Percentiles rank a stretch among this genome's conserved stretches.
phyloP scores from a whole-genome alignment of 2,888 invertebrate genomes.

The Hirtodrosophila trivittata region DNA sequence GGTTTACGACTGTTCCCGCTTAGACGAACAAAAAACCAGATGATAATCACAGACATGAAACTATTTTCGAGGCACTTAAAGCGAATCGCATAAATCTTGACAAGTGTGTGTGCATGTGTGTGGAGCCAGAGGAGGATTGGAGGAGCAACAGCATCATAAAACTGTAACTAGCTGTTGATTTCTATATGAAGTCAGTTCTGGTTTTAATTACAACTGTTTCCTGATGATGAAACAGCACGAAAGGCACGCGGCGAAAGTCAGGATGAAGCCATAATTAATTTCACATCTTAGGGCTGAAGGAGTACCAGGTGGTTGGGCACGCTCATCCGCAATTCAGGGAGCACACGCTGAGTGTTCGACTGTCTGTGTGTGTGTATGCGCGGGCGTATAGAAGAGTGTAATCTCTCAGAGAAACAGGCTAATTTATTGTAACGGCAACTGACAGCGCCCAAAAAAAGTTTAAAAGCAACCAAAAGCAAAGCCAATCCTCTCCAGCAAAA shows the following conservation, averaged over 20 bases:
- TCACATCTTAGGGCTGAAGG: conserved; percentile 18
- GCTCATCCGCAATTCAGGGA: no score
- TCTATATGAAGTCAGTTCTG: conserved; percentile 22
- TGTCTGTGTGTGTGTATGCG: conserved; percentile 23
- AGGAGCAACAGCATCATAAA: conserved; percentile 50
- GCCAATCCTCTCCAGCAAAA: conserved; percentile 19
- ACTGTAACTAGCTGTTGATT: conserved; percentile 51
- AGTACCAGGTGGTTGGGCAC: not conserved
- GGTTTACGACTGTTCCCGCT: conserved; percentile 20
- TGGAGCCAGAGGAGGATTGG: not conserved
- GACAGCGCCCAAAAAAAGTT: conserved; percentile 36
- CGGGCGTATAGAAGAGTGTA: conserved; percentile 34
- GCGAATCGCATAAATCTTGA: conserved; percentile 63
- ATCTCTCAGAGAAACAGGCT: conserved; percentile 58
- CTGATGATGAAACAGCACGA: conserved; percentile 3
- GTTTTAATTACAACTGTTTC: conserved; percentile 48
- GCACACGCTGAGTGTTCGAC: not conserved
- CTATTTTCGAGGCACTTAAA: conserved; percentile 74
- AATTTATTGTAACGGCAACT: conserved; percentile 78
- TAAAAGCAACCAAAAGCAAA: not conserved
- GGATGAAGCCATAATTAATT: conserved; percentile 65
- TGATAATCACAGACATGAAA: conserved; percentile 69
- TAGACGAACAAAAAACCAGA: conserved; percentile 25
- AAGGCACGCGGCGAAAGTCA: conserved; percentile 62
- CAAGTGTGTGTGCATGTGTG: conserved; percentile 45